A percentile compares a stretch with the other conserved stretches of the same genome.
Evolutionary conservation across 2,888 invertebrate genomes (phyloP).

Genomic region (Archips xylosteana): DNA sequence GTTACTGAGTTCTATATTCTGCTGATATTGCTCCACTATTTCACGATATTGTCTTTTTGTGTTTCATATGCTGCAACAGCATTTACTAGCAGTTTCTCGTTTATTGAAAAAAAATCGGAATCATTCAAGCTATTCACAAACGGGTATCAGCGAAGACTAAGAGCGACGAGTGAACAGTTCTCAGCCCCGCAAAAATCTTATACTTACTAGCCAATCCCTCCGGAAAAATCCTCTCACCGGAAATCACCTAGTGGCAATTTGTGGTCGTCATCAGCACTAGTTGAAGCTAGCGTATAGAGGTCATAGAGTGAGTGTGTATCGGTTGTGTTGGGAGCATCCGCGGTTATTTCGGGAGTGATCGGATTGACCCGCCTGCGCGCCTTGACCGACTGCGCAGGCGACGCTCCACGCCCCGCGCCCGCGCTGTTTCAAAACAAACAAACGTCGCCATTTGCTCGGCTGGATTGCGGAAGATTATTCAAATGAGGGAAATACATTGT

Average conservation of each 20-base stretch:
- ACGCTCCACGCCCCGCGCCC: not conserved
- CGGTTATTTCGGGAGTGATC: constrained; percentile 27
- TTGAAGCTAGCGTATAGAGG: not conserved
- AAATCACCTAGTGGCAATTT: not conserved
- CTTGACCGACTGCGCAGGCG: constrained; percentile 31
- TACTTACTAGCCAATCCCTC: not conserved
- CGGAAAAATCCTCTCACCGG: not conserved
- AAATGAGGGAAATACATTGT: not conserved
- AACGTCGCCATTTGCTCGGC: not conserved
- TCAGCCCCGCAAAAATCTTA: not conserved
- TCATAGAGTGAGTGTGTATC: constrained; percentile 5
- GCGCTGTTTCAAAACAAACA: constrained; percentile 24
- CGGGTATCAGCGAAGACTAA: not conserved
- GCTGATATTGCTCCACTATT: not conserved
- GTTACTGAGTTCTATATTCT: not conserved
- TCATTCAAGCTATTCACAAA: not conserved
- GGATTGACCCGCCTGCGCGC: constrained; percentile 24
- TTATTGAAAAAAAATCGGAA: not conserved
- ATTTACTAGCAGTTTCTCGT: not conserved
- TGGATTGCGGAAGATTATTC: not conserved
- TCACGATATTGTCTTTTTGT: not conserved
- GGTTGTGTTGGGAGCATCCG: constrained; percentile 20
- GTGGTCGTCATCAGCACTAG: not conserved
- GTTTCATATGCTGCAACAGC: too few species aligned
- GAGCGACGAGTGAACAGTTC: not conserved